Evolutionary conservation across 2,113 vertebrate genomes (phyloP), one percentile per base, ranked within the genome.

Genomic region (Muscicapa adusta): DNA sequence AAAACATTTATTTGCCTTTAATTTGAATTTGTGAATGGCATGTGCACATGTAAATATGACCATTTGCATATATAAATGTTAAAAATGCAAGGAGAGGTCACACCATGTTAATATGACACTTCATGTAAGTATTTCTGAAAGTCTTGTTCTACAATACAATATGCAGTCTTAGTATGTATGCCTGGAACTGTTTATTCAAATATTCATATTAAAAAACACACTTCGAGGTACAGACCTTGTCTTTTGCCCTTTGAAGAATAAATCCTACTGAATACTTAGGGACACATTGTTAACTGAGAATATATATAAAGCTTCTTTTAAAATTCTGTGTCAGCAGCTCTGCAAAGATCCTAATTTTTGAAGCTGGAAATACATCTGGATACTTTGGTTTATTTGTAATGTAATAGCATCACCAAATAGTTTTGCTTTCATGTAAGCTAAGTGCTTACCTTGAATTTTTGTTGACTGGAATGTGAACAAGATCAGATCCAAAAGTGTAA

Each of bases 1-100:
- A 84, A 94, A 96, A 71, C 43, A 88, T 80, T 91, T 96, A 88
- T 88, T 96, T 95, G 60, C 72, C 45, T 94, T 95, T 85, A 83
- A 93, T 96, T 91, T 93, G 75, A 93, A 83, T 63, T 78, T 70
- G 36, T 60, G 75, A 90, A 85, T 72, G 56, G 68, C 63, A 67
- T 5, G 16, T 71, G 63, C 33, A 67, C 60, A 42, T 63, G 60
- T 53, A 96, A 96, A 91, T 80, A 70, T 40, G 51, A 63, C 48
- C 20, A 85, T 91, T 88, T 88, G 71, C 82, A 90, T 82, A 91
- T 45, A 74, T 57, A 88, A 88, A 65, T 62, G 47, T 66, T 79
- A 85, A 73, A 89, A 87, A 93, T 48, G 51, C 67, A 62, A 63
- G 42, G 18, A 80, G 88, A 90, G 60, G 42, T 89, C 82, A 80